Percentiles rank a stretch among this genome's conserved stretches.
Conservation (phyloP, 2,113 vertebrate genomes). For the Myotis davidii region DNA sequence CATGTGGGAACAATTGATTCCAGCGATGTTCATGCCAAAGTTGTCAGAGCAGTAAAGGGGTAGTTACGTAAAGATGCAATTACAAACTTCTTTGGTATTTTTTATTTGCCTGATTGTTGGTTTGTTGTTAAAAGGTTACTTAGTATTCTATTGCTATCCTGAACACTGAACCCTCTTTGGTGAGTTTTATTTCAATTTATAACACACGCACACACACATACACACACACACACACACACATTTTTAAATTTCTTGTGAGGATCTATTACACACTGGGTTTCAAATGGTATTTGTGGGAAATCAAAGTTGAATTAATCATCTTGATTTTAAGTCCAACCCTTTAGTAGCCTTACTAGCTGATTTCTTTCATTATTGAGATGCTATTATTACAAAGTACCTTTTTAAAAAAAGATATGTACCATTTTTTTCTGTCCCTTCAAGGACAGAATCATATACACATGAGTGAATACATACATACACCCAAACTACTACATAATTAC, state of each 20-base stretch:
- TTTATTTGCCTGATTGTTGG: background rate
- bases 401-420: background rate
- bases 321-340: background rate
- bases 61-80: background rate
- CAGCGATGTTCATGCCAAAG: background rate
- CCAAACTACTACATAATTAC: background rate
- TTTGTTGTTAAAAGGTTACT: slow-evolving; percentile 22
- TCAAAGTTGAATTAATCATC: background rate
- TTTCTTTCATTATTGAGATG: slow-evolving; percentile 39
- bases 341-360: background rate
- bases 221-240: background rate
- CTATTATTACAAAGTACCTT: background rate
- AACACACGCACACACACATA: background rate
- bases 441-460: background rate
- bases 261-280: background rate
- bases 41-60: background rate
- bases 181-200: background rate
- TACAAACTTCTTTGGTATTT: background rate
- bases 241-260: background rate
- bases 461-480: background rate
- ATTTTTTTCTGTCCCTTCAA: background rate
- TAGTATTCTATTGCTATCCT: background rate
- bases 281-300: background rate
- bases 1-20: background rate
- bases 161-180: background rate